Evolutionary conservation across 2,113 vertebrate genomes (phyloP).

Genomic region (Pomatostomus ruficeps): DNA sequence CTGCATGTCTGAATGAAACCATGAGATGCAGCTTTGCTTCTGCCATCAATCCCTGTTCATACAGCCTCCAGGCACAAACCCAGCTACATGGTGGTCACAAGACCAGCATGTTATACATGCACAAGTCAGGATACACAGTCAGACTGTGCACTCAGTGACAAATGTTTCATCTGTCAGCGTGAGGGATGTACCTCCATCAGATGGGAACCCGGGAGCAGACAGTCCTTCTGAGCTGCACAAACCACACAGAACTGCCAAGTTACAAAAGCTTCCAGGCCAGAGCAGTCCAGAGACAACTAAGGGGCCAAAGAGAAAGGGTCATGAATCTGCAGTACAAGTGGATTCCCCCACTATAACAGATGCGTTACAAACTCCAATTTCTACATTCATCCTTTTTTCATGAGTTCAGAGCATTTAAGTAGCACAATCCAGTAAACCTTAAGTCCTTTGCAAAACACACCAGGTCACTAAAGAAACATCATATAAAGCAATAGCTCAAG

Average conservation of each 20-base stretch:
- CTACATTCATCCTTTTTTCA: neutral
- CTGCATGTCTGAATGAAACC: neutral
- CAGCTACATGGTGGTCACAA: fast-evolving
- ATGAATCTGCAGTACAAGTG: neutral
- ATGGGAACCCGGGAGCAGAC: neutral
- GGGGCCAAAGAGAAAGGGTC: neutral
- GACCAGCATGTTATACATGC: neutral
- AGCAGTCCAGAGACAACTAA: neutral
- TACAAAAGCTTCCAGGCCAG: neutral
- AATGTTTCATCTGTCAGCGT: fast-evolving
- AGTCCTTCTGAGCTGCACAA: neutral
- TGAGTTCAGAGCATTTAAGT: neutral
- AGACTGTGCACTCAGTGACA: neutral
- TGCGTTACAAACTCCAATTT: neutral
- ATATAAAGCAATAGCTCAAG: neutral
- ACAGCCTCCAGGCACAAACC: neutral
- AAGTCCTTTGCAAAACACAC: neutral
- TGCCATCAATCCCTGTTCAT: neutral
- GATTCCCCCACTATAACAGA: neutral
- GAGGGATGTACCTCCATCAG: neutral
- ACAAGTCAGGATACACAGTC: neutral
- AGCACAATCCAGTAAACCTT: neutral
- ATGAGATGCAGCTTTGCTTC: neutral
- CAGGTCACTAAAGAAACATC: neutral
- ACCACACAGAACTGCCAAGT: neutral